A percentile compares a stretch with the other conserved stretches of the same genome.
These are phyloP conservation scores for Galago senegalensis DNA, from an alignment of 2,797 vertebrate species.

Conservation along the genomic window DNA sequence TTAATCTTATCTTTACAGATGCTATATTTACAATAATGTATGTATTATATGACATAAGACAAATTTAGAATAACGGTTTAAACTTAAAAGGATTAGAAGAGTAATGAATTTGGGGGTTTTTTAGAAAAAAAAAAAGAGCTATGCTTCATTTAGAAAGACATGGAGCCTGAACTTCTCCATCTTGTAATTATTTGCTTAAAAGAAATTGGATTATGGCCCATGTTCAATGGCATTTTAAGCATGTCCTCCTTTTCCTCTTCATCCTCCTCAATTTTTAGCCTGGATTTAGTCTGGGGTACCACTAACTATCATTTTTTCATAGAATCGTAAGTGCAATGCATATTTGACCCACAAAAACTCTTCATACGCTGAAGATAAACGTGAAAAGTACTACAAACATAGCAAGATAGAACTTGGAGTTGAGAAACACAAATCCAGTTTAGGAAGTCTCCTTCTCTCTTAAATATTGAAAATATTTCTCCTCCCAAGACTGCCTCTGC, in stretches of 20 bases:
- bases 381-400: constrained; percentile 43
- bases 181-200: constrained; percentile 56
- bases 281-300: constrained; percentile 52
- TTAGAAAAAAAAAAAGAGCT: constrained; percentile 55
- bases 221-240: constrained; percentile 15
- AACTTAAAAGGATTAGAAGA: constrained; percentile 70
- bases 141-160: constrained; percentile 66
- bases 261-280: constrained; percentile 23
- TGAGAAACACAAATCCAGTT: constrained; percentile 83
- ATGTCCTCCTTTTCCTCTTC: constrained; percentile 63
- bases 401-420: constrained; percentile 37
- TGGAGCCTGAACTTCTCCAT: constrained; percentile 43
- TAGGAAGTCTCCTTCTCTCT: constrained; percentile 83
- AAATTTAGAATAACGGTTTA: constrained; percentile 71
- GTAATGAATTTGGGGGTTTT: constrained; percentile 54
- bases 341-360: constrained; percentile 32
- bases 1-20: constrained; percentile 77
- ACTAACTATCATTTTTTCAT: constrained; percentile 43
- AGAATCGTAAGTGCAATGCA: constrained; percentile 48
- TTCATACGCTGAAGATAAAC: constrained; percentile 62
- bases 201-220: constrained; percentile 50
- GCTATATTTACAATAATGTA: constrained; percentile 82
- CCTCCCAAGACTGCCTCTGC: constrained; percentile 71
- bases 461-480: constrained; percentile 86
- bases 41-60: constrained; percentile 77